phyloP scores from a whole-genome alignment of 2,888 invertebrate genomes.

The Uloborus plumipes region DNA sequence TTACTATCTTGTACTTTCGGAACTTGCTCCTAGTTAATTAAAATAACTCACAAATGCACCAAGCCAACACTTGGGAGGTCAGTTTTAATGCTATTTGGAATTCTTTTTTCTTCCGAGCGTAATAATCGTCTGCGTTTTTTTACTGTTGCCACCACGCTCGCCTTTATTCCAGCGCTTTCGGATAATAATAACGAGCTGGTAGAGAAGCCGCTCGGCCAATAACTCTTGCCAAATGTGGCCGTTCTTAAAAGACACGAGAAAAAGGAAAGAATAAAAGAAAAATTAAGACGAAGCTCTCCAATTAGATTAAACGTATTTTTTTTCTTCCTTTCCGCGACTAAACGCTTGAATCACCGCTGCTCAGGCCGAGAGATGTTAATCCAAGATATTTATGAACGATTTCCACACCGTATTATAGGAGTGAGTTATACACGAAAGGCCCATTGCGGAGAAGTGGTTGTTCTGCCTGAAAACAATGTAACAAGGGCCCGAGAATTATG shows the following conservation, averaged over 20 bases:
- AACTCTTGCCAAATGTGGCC: conserved; percentile 52
- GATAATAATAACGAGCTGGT: conserved; percentile 56
- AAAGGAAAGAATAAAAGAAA: conserved; percentile 25
- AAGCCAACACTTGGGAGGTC: conserved; percentile 53
- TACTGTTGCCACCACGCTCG: conserved; percentile 23
- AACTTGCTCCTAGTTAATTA: conserved; percentile 34
- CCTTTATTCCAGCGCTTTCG: conserved; percentile 33
- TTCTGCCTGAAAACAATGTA: conserved; percentile 50
- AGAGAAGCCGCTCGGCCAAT: conserved; percentile 54
- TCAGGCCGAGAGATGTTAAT: conserved; percentile 53
- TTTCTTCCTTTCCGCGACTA: conserved; percentile 27
- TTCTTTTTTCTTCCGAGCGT: conserved; percentile 16
- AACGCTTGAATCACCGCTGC: conserved; percentile 27
- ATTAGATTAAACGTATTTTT: conserved; percentile 53
- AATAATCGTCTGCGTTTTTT: conserved; percentile 15
- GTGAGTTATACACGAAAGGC: conserved; percentile 42
- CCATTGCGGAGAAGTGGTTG: conserved; percentile 28
- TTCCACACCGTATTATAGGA: conserved; percentile 46
- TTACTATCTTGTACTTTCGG: conserved; percentile 9
- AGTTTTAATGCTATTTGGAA: conserved; percentile 28
- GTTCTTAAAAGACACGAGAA: conserved; percentile 40
- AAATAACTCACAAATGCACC: conserved; percentile 50
- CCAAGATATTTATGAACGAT: conserved; percentile 61
- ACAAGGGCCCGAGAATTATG: conserved; percentile 57
- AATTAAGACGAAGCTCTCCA: conserved; percentile 42